phyloP scores from a whole-genome alignment of 2,113 vertebrate species.

The Tringa solitaria region DNA sequence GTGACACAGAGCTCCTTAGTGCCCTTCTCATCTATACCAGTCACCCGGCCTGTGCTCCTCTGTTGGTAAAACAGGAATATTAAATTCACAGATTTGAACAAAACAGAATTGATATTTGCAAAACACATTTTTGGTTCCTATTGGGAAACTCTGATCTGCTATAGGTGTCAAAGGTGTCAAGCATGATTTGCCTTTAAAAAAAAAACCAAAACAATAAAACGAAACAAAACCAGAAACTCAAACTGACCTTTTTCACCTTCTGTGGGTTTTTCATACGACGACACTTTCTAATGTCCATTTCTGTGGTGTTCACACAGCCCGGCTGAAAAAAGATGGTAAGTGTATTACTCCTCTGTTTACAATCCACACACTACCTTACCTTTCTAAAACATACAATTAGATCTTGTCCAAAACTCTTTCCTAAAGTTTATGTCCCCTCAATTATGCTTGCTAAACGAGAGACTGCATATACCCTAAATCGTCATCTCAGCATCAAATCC shows the following conservation, averaged over 20 bases:
- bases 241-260: slow-evolving; percentile 90
- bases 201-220: neutral
- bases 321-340: slow-evolving; percentile 76
- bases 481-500: neutral
- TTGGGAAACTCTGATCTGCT: neutral
- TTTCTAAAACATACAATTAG: neutral
- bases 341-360: neutral
- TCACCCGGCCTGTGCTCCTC: neutral
- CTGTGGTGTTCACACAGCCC: slow-evolving; percentile 96
- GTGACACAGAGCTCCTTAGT: neutral
- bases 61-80: neutral
- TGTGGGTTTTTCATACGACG: slow-evolving; percentile 94
- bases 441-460: neutral
- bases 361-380: neutral
- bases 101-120: neutral
- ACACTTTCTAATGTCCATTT: slow-evolving; percentile 98
- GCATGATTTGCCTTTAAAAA: neutral
- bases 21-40: neutral
- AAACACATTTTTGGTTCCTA: neutral
- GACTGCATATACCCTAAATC: neutral
- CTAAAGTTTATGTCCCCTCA: neutral
- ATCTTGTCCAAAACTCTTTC: neutral
- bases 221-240: neutral
- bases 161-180: neutral
- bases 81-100: neutral